phyloP scores from a whole-genome alignment of 2,113 vertebrate species.

The Sinocyclocheilus anshuiensis region DNA sequence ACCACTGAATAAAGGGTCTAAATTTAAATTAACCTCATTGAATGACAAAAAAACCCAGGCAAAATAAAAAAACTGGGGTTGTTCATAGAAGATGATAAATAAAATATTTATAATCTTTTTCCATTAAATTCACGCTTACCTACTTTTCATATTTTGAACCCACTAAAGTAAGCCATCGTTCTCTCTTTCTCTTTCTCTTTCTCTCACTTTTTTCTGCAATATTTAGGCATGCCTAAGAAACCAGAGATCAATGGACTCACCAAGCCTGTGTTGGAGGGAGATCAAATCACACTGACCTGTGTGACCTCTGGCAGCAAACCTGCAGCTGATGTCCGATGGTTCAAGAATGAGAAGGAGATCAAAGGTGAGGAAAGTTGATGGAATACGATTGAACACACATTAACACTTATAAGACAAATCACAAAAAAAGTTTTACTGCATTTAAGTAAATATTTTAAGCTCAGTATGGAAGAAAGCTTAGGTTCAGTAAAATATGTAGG shows the following conservation, averaged over 20 bases:
- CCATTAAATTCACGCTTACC: constrained; percentile 5
- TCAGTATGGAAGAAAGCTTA: no score
- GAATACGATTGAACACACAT: not conserved
- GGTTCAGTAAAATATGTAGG: not conserved
- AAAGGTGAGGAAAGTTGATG: constrained; percentile 78
- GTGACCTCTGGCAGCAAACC: constrained; percentile 97
- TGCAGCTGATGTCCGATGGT: constrained; percentile 96
- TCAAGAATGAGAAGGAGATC: constrained; percentile 95
- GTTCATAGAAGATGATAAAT: constrained; percentile 46
- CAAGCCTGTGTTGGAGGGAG: constrained; percentile 93
- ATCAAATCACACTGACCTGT: constrained; percentile 93
- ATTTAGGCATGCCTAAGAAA: constrained; percentile 91
- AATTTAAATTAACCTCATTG: constrained; percentile 51
- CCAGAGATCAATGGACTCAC: constrained; percentile 93
- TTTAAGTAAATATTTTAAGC: not conserved
- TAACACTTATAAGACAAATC: not conserved
- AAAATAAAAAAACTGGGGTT: constrained; percentile 36
- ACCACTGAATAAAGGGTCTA: constrained; percentile 48
- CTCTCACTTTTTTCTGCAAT: not conserved
- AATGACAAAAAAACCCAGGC: constrained; percentile 35
- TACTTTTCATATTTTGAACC: constrained; percentile 6
- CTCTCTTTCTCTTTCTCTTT: not conserved
- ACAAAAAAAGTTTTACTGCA: not conserved
- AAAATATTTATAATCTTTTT: constrained; percentile 34
- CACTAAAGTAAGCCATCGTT: not conserved